Evolutionary conservation across 2,888 invertebrate genomes (phyloP), one percentile per base, ranked within the genome.

Genomic region (Entomobrya proxima): DNA sequence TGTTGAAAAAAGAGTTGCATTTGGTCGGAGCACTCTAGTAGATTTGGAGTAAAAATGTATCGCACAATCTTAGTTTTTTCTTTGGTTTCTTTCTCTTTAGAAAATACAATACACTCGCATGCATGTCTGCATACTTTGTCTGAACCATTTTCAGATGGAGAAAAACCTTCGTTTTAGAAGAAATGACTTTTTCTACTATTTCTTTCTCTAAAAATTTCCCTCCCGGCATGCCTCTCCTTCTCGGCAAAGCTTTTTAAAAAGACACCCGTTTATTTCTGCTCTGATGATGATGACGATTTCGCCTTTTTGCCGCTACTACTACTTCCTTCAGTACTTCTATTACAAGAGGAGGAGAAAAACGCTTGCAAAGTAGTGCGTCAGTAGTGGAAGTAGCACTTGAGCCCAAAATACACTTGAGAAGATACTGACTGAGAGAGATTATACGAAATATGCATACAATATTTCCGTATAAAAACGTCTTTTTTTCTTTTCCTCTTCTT

Each of bases 231-330:
- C 67, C 40, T 69, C 32, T 18, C 32, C n/a, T 40, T 72, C 2
- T 44, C 44, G 13, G 13, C 13, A 11, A 11, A 2, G 9, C 37
- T 15, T 55, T 77, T 67, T 67, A 15, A 47, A 50, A 69, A 69
- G 32, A 55, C 37, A 30, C 35, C 47, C 52, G 64, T 74, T 72
- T 81, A 82, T 47, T 82, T 82, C 75, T 75, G 81, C 74, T 82
- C 35, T 58, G 81, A 61, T 82, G 81, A 44, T 72, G 61, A 30
- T 80, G 55, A 50, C 32, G 75, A 50, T 7, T 40, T 7, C 44
- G 7, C 15, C 15, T 15, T 40, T 11, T 7, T 40, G 44, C 9
- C 44, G 13, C 44, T 40, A 7, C 7, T 40, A 40, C 7, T 40
- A 15, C 44, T 40, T 11, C 44, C 7, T 11, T 11, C 7, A 7